Base-by-base conservation (phyloP, 2,888 invertebrate species). In the Willowsia nigromaculata region DNA sequence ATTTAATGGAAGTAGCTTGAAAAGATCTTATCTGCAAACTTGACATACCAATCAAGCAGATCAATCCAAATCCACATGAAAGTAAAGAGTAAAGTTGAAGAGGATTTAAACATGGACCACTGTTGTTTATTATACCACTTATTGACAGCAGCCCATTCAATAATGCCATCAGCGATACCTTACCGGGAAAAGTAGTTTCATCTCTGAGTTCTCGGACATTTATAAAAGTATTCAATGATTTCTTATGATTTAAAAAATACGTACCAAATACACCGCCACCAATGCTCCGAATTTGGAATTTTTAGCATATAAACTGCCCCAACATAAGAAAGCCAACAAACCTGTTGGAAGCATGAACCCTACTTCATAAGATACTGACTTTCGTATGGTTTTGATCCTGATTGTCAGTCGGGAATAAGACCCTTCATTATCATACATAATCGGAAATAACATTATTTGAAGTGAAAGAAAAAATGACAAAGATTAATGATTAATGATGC, bases 351-450 rank as follows among this genome's bases (percentile, higher is more conserved):
- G 71, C 84, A 84, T 33, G 13, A 84, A 11, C 3, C 84, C 68
- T 11, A 84, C 22, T 37, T 84, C 84, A 22, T 84, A 71, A 13
- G 71, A 50, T 22, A 84, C 37, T 0, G 84, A 50, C 47, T 71
- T 30, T 56, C 84, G 5, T 71, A 9, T 50, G 2, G 65, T 56
- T 1, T 47, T 50, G 6, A 71, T 25, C 1, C 5, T 50, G 7
- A 84, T 13, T 0, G 84, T 40, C 5, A 84, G 40, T 2, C 68
- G 30, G 15, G 84, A 84, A 37, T 84, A 84, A 1, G 82, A 65
- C 1, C 82, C 82, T 82, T 18, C 25, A 68, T 68, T n/a, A n/a
- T n/a, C n/a, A n/a, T n/a, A n/a, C n/a, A n/a, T n/a, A n/a, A n/a
- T n/a, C n/a, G n/a, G n/a, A n/a, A n/a, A n/a, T n/a, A n/a, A n/a